Base-by-base conservation (phyloP, 1,140 invertebrate genomes). In the Rhagoletis zephyria region DNA sequence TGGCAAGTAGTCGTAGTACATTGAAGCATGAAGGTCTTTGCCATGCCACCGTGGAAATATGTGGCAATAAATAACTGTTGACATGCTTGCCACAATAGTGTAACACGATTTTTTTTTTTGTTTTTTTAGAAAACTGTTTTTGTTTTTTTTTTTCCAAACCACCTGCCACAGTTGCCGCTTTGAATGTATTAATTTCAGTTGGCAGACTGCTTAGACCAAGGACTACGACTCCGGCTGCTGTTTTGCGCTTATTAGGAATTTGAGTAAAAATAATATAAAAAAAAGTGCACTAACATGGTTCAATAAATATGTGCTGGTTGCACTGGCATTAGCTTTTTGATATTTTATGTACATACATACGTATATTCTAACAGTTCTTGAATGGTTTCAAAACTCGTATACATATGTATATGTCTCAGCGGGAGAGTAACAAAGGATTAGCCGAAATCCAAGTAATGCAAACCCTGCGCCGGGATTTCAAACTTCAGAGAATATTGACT, bases 21-120 rank as follows among this genome's bases (percentile, higher is more conserved):
- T 48, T 74, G 19, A 48, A 4, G 70, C 45, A 14, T 74, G 70
- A 74, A 51, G 70, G 70, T 74, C 70, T 74, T 48, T 48, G 70
- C 45, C 45, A 48, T 14, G 70, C 70, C 12, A 16, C 42, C 14
- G 0, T 6, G 70, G 40, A 16, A 48, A 74, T 74, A 48, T 12
- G 16, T 51, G 14, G 5, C 14, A 74, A 16, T 6, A 4, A 74
- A 30, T 74, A 74, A 74, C 70, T 74, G 70, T 74, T 74, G 30
- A 67, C 7, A 67, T 67, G 64, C 19, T 67, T 40, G 64, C 30
- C 30, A 42, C 40, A 67, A 67, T 67, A 67, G 12, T 67, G 64
- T 30, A 40, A 67, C 12, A 67, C 30, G 40, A 42, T 74, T 74
- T 42, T 14, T 9, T 45, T 30, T 30, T 30, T 30, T 30, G 30